Evolutionary conservation across 2,113 vertebrate species (phyloP).

Genomic region (Tachycineta bicolor): DNA sequence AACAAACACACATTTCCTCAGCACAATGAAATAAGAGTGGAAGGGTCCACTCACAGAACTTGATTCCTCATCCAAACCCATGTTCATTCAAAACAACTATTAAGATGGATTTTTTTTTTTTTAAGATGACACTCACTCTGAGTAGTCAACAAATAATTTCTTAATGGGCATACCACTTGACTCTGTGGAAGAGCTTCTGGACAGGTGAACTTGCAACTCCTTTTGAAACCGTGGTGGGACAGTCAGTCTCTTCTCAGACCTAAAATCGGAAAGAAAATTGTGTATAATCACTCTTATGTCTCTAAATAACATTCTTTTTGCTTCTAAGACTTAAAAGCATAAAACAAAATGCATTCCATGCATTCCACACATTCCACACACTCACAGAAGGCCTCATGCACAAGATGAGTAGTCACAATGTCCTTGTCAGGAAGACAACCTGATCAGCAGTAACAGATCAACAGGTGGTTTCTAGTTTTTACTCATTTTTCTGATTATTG

Average conservation of each 20-base stretch:
- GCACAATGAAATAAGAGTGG: not conserved
- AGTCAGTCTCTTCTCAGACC: slow-evolving; percentile 71
- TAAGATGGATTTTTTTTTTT: not conserved
- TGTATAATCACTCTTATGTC: not conserved
- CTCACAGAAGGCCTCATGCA: not conserved
- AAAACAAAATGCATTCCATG: not conserved
- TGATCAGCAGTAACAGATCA: not conserved
- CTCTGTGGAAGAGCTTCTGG: slow-evolving; percentile 60
- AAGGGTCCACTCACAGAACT: not conserved
- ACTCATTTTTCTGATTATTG: not conserved
- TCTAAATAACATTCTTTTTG: not conserved
- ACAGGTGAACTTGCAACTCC: slow-evolving; percentile 66
- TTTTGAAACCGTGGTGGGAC: slow-evolving; percentile 71
- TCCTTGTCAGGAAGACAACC: not conserved
- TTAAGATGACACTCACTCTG: not conserved
- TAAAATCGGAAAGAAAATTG: slow-evolving; percentile 22
- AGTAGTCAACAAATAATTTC: not conserved
- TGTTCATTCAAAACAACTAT: not conserved
- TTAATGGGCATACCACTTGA: slow-evolving; percentile 62
- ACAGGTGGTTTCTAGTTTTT: not conserved
- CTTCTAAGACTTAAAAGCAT: not conserved
- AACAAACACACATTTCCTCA: not conserved
- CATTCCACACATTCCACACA: not conserved
- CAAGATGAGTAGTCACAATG: not conserved
- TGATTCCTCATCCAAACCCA: not conserved